phyloP scores from a whole-genome alignment of 2,797 vertebrate species.

The Apogon talboti region DNA sequence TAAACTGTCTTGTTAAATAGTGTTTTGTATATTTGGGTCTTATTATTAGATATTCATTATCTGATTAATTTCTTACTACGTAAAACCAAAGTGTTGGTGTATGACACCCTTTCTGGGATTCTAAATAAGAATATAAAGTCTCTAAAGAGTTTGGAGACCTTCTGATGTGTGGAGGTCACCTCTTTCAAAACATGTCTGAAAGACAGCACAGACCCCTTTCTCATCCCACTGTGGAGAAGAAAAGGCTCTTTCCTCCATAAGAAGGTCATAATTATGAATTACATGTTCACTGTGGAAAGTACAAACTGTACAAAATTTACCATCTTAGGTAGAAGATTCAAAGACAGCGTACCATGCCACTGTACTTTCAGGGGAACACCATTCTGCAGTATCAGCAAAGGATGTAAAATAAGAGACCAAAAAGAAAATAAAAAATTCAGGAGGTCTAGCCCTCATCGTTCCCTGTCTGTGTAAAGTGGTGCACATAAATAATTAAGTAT shows the following conservation, averaged over 20 bases:
- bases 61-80: too few species aligned
- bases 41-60: too few species aligned
- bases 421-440: conserved; percentile 66
- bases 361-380: conserved; percentile 3
- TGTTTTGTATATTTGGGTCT: too few species aligned
- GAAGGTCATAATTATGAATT: conserved; percentile 26
- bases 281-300: conserved; percentile 7
- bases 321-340: conserved; percentile 5
- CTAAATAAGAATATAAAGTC: background rate
- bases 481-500: conserved; percentile 65
- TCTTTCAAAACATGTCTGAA: background rate
- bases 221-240: background rate
- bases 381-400: conserved; percentile 31
- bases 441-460: conserved; percentile 39
- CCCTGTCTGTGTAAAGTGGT: conserved; percentile 62
- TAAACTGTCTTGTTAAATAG: too few species aligned
- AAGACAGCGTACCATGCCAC: conserved; percentile 4
- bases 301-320: conserved; percentile 1
- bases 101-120: too few species aligned
- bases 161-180: too few species aligned
- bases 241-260: conserved; percentile 12
- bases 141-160: background rate
- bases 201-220: background rate
- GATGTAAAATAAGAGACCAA: conserved; percentile 50
- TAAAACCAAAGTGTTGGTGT: too few species aligned